Percentiles rank a stretch among this genome's conserved stretches.
These are phyloP conservation scores for Gorilla gorilla DNA, from an alignment of 2,113 vertebrate species.

Conservation along the genomic window DNA sequence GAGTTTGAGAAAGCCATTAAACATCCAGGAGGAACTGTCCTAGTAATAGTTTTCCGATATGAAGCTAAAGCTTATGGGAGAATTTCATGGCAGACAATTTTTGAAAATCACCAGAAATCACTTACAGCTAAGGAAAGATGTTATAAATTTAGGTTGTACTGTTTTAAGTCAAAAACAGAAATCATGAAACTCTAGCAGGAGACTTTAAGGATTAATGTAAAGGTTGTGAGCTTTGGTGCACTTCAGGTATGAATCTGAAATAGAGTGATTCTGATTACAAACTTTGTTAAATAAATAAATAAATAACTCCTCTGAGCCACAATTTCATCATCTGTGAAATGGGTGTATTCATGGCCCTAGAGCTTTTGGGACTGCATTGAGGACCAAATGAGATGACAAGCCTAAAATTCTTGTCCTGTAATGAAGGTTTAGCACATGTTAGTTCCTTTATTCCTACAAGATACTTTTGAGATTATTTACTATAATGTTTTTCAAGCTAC, in stretches of 20 bases:
- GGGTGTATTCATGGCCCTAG: background rate
- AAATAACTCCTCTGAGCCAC: background rate
- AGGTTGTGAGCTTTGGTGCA: background rate
- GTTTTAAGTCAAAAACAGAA: constrained; percentile 7
- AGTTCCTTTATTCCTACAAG: background rate
- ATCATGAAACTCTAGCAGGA: background rate
- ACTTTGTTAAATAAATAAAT: background rate
- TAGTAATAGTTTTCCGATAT: background rate
- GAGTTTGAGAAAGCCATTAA: background rate
- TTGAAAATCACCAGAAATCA: background rate
- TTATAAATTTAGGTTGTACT: background rate
- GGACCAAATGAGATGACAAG: background rate
- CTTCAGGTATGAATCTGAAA: background rate
- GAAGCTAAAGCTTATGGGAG: background rate
- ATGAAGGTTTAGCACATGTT: background rate
- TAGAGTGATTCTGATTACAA: background rate
- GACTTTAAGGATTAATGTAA: background rate
- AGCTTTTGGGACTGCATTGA: background rate
- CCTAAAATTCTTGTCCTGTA: background rate
- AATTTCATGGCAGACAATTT: background rate
- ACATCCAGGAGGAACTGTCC: background rate
- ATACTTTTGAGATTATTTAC: background rate
- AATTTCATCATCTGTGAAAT: background rate
- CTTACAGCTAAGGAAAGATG: background rate
- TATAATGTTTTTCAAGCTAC: background rate